Conservation (phyloP, 1,140 invertebrate species). For the Musca domestica region DNA sequence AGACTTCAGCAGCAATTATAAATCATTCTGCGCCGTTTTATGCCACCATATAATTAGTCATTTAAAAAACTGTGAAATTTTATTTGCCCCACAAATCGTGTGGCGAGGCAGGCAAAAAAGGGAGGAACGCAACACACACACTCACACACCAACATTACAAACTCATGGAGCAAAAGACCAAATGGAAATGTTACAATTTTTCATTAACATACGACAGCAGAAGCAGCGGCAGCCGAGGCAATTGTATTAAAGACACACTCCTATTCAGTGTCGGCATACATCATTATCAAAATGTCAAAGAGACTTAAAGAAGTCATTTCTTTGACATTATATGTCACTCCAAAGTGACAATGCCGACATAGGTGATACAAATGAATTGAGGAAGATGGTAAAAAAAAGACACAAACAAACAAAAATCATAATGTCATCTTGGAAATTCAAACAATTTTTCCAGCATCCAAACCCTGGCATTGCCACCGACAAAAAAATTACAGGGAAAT, state of each 20-base stretch:
- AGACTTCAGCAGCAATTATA: neutral
- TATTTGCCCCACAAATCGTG: neutral
- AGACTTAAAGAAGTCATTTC: conserved; percentile 52
- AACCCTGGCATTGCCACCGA: too few relatives aligned
- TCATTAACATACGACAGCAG: neutral
- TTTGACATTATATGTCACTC: conserved; percentile 40
- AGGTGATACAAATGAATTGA: neutral
- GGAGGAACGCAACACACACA: too few relatives aligned
- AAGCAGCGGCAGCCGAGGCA: neutral
- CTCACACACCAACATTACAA: too few relatives aligned
- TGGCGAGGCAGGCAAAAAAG: neutral
- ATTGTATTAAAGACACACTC: too few relatives aligned
- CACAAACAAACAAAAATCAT: too few relatives aligned
- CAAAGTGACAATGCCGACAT: too few relatives aligned
- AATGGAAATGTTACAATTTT: neutral
- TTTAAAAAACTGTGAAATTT: conserved; percentile 1
- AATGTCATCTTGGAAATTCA: neutral
- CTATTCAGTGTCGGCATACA: neutral
- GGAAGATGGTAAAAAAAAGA: neutral
- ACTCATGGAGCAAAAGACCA: neutral
- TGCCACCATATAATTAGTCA: conserved; percentile 6
- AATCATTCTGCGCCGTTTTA: conserved; percentile 1
- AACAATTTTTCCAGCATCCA: neutral
- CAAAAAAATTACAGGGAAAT: too few relatives aligned
- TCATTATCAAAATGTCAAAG: conserved; percentile 38